Base-by-base conservation (phyloP, 2,113 vertebrate genomes). In the Pomatostomus ruficeps region DNA sequence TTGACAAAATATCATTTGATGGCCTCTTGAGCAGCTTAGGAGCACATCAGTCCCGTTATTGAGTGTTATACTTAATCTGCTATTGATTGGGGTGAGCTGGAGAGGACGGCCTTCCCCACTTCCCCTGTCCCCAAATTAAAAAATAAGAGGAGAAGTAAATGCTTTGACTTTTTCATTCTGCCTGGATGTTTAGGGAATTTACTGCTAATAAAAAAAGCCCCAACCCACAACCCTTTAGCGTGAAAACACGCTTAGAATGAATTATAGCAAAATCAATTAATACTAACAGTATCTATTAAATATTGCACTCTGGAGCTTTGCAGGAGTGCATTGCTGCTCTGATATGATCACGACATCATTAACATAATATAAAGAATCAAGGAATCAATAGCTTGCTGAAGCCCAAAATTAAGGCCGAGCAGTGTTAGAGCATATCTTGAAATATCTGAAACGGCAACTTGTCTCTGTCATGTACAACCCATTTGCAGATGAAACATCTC, bases 281-380 rank as follows among this genome's bases (percentile, higher is more conserved):
- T 90, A 86, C 91, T 91, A 95, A 82, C 63, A 94, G 81, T 91
- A 70, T 67, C 91, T 89, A 93, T 96, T 95, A 95, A 93, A 88
- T 38, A 89, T 92, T 92, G 82, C 76, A 87, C 88, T 94, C 89
- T 73, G 48, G 88, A 96, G 89, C 68, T 93, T 96, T 96, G 85
- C 33, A 13, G 93, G 80, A 90, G 67, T 68, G 65, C 72, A 51
- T 46, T 42, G 52, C 89, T 95, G 67, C 86, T 89, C 92, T 91
- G 93, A 79, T 95, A 86, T 43, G 83, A 95, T 94, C 93, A 55
- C 83, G 91, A 92, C 92, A 96, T 95, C 89, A 96, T 96, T 96
- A 97, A 96, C 92, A 78, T 94, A 92, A 96, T 96, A 95, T 86
- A 96, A 96, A 95, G 93, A 78, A 95, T 76, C 71, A 73, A 65